These are phyloP conservation scores for Lophura nycthemera DNA, from an alignment of 2,113 vertebrate species.

Conservation along the genomic window DNA sequence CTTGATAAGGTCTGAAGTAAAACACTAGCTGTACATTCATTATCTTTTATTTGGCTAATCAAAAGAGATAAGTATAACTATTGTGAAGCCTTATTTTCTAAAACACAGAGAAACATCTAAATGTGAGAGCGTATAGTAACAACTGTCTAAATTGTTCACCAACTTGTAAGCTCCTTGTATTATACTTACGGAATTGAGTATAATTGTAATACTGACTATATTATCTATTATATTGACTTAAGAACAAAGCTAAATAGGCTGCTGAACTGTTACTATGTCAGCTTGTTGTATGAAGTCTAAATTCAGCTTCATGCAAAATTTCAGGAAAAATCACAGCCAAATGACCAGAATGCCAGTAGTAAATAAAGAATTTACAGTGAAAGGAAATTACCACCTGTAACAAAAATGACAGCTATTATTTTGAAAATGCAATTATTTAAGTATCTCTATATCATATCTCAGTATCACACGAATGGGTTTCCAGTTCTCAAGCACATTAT, in stretches of 20 bases:
- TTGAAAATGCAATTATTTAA: conserved; percentile 5
- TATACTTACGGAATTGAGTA: background rate
- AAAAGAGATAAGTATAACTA: background rate
- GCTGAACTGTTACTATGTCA: background rate
- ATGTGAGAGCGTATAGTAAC: background rate
- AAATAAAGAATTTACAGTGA: background rate
- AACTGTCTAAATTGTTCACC: background rate
- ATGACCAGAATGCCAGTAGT: background rate
- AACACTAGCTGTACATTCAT: background rate
- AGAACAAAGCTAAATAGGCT: background rate
- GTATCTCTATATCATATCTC: background rate
- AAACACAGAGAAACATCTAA: background rate
- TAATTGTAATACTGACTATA: background rate
- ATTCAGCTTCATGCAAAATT: background rate
- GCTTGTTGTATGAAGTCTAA: background rate
- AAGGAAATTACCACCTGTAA: background rate
- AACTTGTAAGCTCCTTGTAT: background rate
- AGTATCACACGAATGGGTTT: background rate
- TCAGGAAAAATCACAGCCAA: background rate
- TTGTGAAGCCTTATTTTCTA: background rate
- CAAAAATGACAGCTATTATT: background rate
- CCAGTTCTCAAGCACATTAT: background rate
- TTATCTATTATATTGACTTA: background rate
- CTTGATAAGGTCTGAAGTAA: background rate
- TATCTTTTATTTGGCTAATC: conserved; percentile 4